Percentiles rank a stretch among this genome's conserved stretches.
phyloP scores from a whole-genome alignment of 2,113 vertebrate genomes.

The Salminus brasiliensis region DNA sequence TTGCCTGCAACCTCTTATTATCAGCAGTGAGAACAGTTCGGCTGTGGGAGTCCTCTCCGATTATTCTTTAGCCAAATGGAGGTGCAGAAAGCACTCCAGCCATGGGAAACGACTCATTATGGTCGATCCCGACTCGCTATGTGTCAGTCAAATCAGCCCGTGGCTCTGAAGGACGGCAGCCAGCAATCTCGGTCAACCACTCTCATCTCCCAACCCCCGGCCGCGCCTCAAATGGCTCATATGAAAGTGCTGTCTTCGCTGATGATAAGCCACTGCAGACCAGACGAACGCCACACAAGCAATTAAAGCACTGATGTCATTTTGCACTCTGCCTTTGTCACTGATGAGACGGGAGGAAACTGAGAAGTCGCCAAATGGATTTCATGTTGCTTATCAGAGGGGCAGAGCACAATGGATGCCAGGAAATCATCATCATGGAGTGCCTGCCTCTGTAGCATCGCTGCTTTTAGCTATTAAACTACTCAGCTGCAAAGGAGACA shows the following conservation, averaged over 20 bases:
- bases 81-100: conserved; percentile 20
- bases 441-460: neutral
- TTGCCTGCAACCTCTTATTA: neutral
- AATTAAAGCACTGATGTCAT: conserved; percentile 29
- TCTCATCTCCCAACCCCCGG: conserved; percentile 21
- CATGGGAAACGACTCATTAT: conserved; percentile 42
- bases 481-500: neutral
- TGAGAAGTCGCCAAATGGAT: conserved; percentile 2
- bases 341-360: conserved; percentile 25
- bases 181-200: conserved; percentile 40
- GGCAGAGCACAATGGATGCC: neutral
- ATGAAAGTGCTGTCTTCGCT: conserved; percentile 31
- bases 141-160: conserved; percentile 11
- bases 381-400: conserved; percentile 29
- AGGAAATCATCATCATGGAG: conserved; percentile 35
- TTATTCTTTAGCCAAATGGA: conserved; percentile 30
- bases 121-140: neutral
- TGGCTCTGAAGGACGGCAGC: conserved; percentile 28
- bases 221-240: conserved; percentile 14
- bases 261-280: conserved; percentile 40
- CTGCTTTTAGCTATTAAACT: conserved; percentile 11
- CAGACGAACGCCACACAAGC: conserved; percentile 3
- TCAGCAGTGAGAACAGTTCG: conserved; percentile 10
- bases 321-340: conserved; percentile 8
- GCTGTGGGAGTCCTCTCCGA: neutral